Evolutionary conservation across 1,140 invertebrate genomes (phyloP).

Genomic region (Diabrotica undecimpunctata): DNA sequence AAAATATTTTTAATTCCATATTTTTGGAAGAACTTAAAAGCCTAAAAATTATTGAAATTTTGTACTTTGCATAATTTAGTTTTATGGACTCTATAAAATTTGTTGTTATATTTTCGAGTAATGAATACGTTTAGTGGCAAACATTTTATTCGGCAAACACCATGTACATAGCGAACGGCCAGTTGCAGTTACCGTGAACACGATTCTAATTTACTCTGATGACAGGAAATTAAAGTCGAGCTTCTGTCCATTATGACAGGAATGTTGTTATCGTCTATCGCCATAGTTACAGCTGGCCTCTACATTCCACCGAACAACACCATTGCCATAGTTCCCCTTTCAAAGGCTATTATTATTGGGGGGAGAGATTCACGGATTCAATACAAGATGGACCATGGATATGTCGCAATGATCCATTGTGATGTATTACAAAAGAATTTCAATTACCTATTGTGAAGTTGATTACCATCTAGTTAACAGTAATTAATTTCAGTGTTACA

Average conservation of each 20-base stretch:
- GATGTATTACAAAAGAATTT: background rate
- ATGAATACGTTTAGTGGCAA: too few species aligned
- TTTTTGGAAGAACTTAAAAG: too few species aligned
- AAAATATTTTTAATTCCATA: too few species aligned
- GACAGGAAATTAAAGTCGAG: constrained; percentile 42
- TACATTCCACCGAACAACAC: constrained; percentile 24
- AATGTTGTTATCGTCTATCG: constrained; percentile 37
- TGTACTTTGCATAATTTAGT: too few species aligned
- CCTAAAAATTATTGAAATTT: too few species aligned
- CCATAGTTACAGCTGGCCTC: constrained; percentile 33
- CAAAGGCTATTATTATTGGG: constrained; percentile 30
- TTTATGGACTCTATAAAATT: too few species aligned
- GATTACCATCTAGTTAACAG: background rate
- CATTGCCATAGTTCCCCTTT: constrained; percentile 20
- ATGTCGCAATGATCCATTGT: constrained; percentile 22
- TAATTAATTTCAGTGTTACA: background rate
- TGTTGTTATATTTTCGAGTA: too few species aligned
- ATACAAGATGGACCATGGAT: constrained; percentile 24
- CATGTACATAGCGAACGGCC: background rate
- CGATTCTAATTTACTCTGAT: constrained; percentile 39
- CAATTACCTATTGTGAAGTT: background rate
- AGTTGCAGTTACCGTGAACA: constrained; percentile 27
- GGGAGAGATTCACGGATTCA: constrained; percentile 14
- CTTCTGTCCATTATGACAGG: constrained; percentile 38
- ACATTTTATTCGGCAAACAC: too few species aligned